Conservation (phyloP, 37 sponge, comb jelly and placozoan species). For the Dysidea cf. avara region DNA sequence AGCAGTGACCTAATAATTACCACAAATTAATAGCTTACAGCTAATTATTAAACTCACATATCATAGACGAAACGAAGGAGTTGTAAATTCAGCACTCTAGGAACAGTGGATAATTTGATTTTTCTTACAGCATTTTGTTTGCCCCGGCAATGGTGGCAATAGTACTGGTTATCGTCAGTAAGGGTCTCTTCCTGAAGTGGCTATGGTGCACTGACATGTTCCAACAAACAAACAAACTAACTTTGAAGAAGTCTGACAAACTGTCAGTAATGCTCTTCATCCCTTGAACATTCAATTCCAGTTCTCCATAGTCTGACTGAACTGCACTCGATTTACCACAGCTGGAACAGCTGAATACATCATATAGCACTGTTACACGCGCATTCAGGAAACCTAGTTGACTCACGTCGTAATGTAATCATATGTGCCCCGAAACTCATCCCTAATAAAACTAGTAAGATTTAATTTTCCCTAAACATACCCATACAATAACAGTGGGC, state of each 20-base stretch:
- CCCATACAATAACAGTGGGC: not conserved
- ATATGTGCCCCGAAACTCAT: conserved; percentile 30
- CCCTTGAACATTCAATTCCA: conserved; percentile 37
- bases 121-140: conserved; percentile 41
- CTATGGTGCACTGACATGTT: no score
- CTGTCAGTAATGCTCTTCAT: conserved; percentile 13
- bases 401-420: conserved; percentile 55
- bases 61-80: conserved; percentile 57
- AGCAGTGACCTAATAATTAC: conserved; percentile 18
- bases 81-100: conserved; percentile 40
- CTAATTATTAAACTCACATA: conserved; percentile 10
- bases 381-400: not conserved
- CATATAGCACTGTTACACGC: not conserved
- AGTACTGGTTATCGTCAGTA: conserved; percentile 51
- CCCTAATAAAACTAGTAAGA: not conserved
- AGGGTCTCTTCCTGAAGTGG: conserved; percentile 37
- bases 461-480: not conserved
- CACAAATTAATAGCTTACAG: no score
- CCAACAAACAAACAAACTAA: not conserved
- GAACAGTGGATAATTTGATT: conserved; percentile 28
- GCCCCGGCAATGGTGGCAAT: conserved; percentile 22
- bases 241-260: conserved; percentile 49
- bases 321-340: conserved; percentile 4
- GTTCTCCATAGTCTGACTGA: conserved; percentile 16
- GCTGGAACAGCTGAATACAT: conserved; percentile 23